Evolutionary conservation across 2,888 invertebrate species (phyloP).

Genomic region (Diaperis boleti): DNA sequence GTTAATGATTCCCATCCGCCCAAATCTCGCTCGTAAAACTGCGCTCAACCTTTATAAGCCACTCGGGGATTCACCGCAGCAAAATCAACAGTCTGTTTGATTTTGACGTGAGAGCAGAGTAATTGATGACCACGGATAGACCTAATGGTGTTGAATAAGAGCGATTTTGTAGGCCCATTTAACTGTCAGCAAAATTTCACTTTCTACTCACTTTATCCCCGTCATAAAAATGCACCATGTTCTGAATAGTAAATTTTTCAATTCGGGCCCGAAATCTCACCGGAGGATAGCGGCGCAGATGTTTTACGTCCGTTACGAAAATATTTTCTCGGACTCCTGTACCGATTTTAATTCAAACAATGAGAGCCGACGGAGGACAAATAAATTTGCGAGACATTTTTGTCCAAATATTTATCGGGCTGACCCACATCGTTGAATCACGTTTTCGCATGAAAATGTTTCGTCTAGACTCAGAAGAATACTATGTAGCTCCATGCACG

Average conservation of each 20-base stretch:
- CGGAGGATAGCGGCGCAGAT: slow-evolving; percentile 5
- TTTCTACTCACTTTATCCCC: too few species aligned
- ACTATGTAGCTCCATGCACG: too few species aligned
- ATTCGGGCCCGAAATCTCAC: slow-evolving; percentile 3
- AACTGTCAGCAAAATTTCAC: neutral
- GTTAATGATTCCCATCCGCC: neutral
- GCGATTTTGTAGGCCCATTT: neutral
- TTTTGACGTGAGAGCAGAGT: neutral
- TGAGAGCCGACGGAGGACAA: neutral
- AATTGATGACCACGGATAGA: slow-evolving; percentile 9
- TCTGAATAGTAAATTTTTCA: slow-evolving; percentile 22
- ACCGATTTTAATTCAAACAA: neutral
- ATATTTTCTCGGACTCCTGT: neutral
- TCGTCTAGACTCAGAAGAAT: too few species aligned
- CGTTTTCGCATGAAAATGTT: too few species aligned
- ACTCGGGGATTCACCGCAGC: slow-evolving; percentile 8
- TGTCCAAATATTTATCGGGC: too few species aligned
- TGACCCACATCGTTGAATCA: too few species aligned
- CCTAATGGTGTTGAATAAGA: slow-evolving; percentile 1
- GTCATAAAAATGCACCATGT: too few species aligned
- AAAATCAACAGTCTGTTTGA: slow-evolving; percentile 7
- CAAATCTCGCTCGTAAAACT: neutral
- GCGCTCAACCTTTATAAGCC: neutral
- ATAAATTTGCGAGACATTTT: too few species aligned
- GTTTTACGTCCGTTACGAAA: slow-evolving; percentile 22